Evolutionary conservation across 2,797 vertebrate genomes (phyloP).

Genomic region (Spea hammondii): DNA sequence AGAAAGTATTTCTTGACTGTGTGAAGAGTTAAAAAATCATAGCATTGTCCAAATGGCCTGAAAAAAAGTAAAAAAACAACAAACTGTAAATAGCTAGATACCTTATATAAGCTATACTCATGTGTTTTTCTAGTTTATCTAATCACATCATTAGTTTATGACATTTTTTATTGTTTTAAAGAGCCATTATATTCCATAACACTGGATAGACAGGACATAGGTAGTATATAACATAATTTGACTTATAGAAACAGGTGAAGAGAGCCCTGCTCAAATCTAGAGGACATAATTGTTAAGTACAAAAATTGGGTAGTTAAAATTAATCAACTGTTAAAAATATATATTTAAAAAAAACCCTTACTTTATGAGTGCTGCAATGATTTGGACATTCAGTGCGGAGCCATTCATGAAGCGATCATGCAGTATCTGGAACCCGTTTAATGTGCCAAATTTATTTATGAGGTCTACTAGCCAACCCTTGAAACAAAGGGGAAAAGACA

Average conservation of each 20-base stretch:
- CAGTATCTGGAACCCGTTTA: constrained; percentile 99
- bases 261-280: no score
- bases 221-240: no score
- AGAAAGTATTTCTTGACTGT: constrained; percentile 99
- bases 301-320: not conserved
- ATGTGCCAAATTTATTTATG: constrained; percentile 98
- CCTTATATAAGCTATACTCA: no score
- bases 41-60: constrained; percentile 99
- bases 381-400: constrained; percentile 98
- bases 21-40: constrained; percentile 98
- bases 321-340: not conserved
- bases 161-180: no score
- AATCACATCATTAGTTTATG: no score
- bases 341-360: constrained; percentile 65
- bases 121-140: no score
- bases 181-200: not conserved
- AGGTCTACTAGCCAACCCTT: constrained; percentile 99
- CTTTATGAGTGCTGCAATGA: constrained; percentile 99
- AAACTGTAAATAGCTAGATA: no score
- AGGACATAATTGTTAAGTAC: not conserved
- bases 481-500: not conserved
- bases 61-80: constrained; percentile 50
- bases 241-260: no score
- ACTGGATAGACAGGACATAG: no score
- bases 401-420: constrained; percentile 98